phyloP scores from a whole-genome alignment of 2,888 invertebrate genomes.

The Lasioglossum vierecki region DNA sequence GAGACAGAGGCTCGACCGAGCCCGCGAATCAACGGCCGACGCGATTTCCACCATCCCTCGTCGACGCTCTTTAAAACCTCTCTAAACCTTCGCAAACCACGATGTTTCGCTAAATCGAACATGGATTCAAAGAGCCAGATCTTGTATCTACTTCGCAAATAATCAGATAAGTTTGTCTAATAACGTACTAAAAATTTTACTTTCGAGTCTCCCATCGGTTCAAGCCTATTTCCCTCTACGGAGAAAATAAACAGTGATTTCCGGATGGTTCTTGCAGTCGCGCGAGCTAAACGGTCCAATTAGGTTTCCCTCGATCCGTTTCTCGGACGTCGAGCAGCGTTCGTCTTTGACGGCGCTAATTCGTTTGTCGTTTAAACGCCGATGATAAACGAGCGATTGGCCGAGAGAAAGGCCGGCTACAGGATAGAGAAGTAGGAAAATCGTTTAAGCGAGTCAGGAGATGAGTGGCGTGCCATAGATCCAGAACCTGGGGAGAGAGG shows the following conservation, averaged over 20 bases:
- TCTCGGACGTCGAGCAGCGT: slow-evolving; percentile 18
- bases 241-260: background rate
- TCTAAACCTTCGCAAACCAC: background rate
- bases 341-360: slow-evolving; percentile 52
- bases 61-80: background rate
- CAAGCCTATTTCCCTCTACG: background rate
- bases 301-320: slow-evolving; percentile 4
- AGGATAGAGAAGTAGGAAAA: slow-evolving; percentile 19
- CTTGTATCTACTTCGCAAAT: background rate
- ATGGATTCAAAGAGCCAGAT: background rate
- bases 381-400: slow-evolving; percentile 68
- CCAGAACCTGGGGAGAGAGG: slow-evolving; percentile 19
- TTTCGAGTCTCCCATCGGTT: background rate
- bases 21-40: background rate
- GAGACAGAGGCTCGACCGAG: background rate
- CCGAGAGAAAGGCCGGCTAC: slow-evolving; percentile 21
- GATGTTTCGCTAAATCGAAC: background rate
- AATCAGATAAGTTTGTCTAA: background rate
- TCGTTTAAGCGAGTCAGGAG: slow-evolving; percentile 57
- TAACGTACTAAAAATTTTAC: background rate
- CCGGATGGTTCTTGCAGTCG: background rate
- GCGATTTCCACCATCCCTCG: background rate
- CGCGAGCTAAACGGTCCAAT: background rate
- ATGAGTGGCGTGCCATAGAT: slow-evolving; percentile 22
- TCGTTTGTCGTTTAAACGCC: slow-evolving; percentile 54